These are phyloP conservation scores for Hyphantria cunea DNA, from an alignment of 1,140 invertebrate species.

Conservation along the genomic window DNA sequence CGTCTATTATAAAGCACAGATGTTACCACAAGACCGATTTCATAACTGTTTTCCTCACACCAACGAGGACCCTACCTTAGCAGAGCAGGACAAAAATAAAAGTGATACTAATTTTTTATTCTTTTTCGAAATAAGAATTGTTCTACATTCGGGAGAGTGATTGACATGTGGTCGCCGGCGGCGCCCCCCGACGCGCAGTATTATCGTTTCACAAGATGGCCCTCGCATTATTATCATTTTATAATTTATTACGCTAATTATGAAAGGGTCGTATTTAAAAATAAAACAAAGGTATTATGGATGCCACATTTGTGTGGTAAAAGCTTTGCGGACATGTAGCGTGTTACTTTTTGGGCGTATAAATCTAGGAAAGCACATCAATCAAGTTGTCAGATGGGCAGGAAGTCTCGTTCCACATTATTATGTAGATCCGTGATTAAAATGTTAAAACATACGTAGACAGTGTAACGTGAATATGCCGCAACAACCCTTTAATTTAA, in stretches of 20 bases:
- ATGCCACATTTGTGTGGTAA: slow-evolving; percentile 59
- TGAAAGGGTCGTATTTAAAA: slow-evolving; percentile 74
- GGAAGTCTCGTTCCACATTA: slow-evolving; percentile 72
- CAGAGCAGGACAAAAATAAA: slow-evolving; percentile 62
- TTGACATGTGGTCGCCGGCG: slow-evolving; percentile 78
- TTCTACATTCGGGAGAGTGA: slow-evolving; percentile 77
- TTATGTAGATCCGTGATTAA: slow-evolving; percentile 78
- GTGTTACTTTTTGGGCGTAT: slow-evolving; percentile 74
- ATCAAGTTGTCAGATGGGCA: slow-evolving; percentile 76
- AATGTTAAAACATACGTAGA: slow-evolving; percentile 63
- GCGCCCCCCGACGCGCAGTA: slow-evolving; percentile 68
- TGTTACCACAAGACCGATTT: slow-evolving; percentile 75
- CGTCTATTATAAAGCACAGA: slow-evolving; percentile 80
- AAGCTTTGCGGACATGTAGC: slow-evolving; percentile 71
- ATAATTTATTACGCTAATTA: slow-evolving; percentile 82
- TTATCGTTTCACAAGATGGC: slow-evolving; percentile 75
- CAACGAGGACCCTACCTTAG: slow-evolving; percentile 23
- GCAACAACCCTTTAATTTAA: slow-evolving; percentile 47
- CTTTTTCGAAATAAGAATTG: slow-evolving; percentile 79
- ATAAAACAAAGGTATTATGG: slow-evolving; percentile 70
- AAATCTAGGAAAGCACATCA: slow-evolving; percentile 78
- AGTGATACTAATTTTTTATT: slow-evolving; percentile 77
- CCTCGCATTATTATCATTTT: slow-evolving; percentile 79
- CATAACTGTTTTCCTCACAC: slow-evolving; percentile 53
- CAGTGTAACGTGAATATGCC: slow-evolving; percentile 31